Conservation (phyloP, 2,113 vertebrate genomes). For the Eublepharis macularius region DNA sequence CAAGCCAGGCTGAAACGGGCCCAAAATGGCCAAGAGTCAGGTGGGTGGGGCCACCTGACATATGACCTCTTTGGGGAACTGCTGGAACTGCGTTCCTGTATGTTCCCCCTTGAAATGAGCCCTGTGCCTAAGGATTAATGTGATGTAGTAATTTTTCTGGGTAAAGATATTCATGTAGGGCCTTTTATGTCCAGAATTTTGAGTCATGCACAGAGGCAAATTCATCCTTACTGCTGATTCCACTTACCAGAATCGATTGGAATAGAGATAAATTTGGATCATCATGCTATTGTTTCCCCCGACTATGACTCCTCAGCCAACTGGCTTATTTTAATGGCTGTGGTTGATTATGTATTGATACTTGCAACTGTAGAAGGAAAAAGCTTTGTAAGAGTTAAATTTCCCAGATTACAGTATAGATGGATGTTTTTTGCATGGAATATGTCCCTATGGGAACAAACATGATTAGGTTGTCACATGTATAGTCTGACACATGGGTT, state of each 20-base stretch:
- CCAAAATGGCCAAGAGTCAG: no score
- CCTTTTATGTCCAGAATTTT: background rate
- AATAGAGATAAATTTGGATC: background rate
- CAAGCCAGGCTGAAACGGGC: no score
- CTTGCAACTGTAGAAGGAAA: background rate
- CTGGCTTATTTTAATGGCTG: background rate
- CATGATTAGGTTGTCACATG: background rate
- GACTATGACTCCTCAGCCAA: background rate
- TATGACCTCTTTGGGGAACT: no score
- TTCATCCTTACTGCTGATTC: background rate
- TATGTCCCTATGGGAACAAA: background rate
- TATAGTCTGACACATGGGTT: background rate
- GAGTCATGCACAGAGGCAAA: background rate
- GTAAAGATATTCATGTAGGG: background rate
- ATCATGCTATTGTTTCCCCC: background rate
- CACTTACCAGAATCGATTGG: fast-evolving
- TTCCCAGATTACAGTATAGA: background rate
- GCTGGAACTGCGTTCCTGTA: no score
- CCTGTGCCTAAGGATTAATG: background rate
- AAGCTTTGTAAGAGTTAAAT: background rate
- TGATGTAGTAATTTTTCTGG: background rate
- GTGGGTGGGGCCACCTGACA: no score
- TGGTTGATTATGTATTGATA: no score
- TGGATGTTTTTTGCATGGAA: background rate
- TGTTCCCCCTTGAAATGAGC: no score